These are phyloP conservation scores for Sparus aurata DNA, from an alignment of 2,797 vertebrate genomes.

Conservation along the genomic window DNA sequence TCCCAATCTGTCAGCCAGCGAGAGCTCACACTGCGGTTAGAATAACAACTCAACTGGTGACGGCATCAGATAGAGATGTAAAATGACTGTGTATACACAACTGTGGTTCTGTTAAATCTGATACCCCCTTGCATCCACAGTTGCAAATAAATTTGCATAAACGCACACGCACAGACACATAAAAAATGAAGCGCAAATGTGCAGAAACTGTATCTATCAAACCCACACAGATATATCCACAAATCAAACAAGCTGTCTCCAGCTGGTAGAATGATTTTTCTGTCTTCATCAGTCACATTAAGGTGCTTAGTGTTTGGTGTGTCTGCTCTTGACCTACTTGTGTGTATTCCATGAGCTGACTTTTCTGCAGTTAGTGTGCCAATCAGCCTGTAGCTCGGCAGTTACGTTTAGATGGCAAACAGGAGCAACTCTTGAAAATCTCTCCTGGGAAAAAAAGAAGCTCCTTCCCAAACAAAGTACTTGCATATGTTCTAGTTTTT, in stretches of 20 bases:
- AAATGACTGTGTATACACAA: constrained; percentile 17
- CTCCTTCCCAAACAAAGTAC: constrained; percentile 10
- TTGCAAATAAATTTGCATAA: neutral
- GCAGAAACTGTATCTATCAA: constrained; percentile 5
- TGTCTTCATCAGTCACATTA: constrained; percentile 28
- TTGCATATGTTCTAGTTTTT: constrained; percentile 15
- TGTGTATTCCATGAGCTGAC: constrained; percentile 36
- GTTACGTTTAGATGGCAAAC: neutral
- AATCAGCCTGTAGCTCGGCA: constrained; percentile 19
- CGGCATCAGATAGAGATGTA: constrained; percentile 27
- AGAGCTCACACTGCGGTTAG: constrained; percentile 36
- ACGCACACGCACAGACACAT: constrained; percentile 5
- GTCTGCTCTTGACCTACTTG: neutral
- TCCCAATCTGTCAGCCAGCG: constrained; percentile 18
- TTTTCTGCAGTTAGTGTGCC: constrained; percentile 14
- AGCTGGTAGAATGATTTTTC: constrained; percentile 4
- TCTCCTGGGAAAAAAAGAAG: constrained; percentile 31
- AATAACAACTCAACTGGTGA: constrained; percentile 49
- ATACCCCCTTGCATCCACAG: constrained; percentile 10
- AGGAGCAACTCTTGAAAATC: constrained; percentile 27
- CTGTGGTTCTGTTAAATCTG: neutral
- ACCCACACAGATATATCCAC: constrained; percentile 14
- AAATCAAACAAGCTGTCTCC: constrained; percentile 21
- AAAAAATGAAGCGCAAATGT: constrained; percentile 16
- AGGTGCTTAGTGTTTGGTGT: neutral